Percentiles rank a stretch among this genome's conserved stretches.
phyloP scores from a whole-genome alignment of 2,888 invertebrate genomes.

The Hirtodrosophila trivittata region DNA sequence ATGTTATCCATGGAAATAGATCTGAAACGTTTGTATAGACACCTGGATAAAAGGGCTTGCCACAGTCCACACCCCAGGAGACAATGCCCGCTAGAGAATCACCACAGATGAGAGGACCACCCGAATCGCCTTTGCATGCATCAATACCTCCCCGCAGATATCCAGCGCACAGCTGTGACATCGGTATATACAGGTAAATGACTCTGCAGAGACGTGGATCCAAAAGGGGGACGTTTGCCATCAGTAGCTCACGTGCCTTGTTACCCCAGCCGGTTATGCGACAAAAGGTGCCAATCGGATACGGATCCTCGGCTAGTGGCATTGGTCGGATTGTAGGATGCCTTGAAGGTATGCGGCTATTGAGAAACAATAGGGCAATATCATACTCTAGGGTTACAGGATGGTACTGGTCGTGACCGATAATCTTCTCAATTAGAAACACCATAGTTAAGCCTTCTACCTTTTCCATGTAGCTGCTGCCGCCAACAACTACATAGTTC shows the following conservation, averaged over 20 bases:
- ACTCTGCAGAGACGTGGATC: slow-evolving; percentile 28
- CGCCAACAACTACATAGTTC: slow-evolving; percentile 49
- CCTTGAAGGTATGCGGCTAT: slow-evolving; percentile 27
- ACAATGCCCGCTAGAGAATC: slow-evolving; percentile 32
- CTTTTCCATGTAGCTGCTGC: slow-evolving; percentile 15
- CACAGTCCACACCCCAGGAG: slow-evolving; percentile 50
- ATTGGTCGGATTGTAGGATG: slow-evolving; percentile 17
- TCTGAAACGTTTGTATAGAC: slow-evolving; percentile 45
- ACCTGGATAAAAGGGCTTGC: slow-evolving; percentile 35
- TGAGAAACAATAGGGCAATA: slow-evolving; percentile 59
- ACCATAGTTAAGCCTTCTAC: slow-evolving; percentile 11
- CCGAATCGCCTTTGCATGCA: slow-evolving; percentile 47
- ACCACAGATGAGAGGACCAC: slow-evolving; percentile 39
- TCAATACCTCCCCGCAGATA: slow-evolving; percentile 58
- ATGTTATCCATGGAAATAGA: slow-evolving; percentile 30
- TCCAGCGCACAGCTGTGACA: slow-evolving; percentile 58
- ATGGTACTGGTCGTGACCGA: slow-evolving; percentile 31
- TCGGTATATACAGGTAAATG: slow-evolving; percentile 45
- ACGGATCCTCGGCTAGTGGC: background rate
- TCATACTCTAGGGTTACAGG: slow-evolving; percentile 47
- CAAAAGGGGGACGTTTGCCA: slow-evolving; percentile 46
- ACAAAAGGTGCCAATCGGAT: slow-evolving; percentile 34
- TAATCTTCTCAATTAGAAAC: slow-evolving; percentile 38
- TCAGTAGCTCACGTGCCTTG: slow-evolving; percentile 8
- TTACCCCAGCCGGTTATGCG: slow-evolving; percentile 58